phyloP scores from a whole-genome alignment of 2,888 invertebrate genomes.

The Drosophila mettleri region DNA sequence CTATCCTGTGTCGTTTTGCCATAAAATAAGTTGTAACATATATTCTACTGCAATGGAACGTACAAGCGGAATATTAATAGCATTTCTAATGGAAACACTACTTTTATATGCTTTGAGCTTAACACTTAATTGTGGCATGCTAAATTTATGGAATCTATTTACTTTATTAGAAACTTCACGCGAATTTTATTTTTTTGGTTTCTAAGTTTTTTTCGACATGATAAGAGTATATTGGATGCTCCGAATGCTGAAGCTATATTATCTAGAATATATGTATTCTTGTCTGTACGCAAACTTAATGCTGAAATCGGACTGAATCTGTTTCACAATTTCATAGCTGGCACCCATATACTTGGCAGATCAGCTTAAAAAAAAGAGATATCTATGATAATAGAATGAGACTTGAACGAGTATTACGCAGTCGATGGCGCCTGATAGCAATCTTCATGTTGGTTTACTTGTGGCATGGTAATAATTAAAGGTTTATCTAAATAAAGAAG shows the following conservation, averaged over 20 bases:
- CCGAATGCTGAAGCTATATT: neutral
- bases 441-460: neutral
- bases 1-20: slow-evolving; percentile 45
- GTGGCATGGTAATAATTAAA: neutral
- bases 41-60: slow-evolving; percentile 6
- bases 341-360: no score
- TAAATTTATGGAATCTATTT: no score
- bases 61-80: neutral
- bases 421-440: neutral
- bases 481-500: slow-evolving; percentile 3
- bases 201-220: neutral
- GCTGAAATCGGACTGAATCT: no score
- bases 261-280: neutral
- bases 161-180: no score
- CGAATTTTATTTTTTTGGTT: no score
- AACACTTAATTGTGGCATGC: neutral
- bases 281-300: no score
- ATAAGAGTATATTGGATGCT: neutral
- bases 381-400: neutral
- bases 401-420: neutral
- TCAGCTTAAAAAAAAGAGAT: no score
- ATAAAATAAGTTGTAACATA: slow-evolving; percentile 39
- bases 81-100: neutral
- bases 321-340: no score
- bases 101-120: slow-evolving; percentile 1